Evolutionary conservation across 1,140 invertebrate species (phyloP).

Genomic region (Drosophila tsacasi): DNA sequence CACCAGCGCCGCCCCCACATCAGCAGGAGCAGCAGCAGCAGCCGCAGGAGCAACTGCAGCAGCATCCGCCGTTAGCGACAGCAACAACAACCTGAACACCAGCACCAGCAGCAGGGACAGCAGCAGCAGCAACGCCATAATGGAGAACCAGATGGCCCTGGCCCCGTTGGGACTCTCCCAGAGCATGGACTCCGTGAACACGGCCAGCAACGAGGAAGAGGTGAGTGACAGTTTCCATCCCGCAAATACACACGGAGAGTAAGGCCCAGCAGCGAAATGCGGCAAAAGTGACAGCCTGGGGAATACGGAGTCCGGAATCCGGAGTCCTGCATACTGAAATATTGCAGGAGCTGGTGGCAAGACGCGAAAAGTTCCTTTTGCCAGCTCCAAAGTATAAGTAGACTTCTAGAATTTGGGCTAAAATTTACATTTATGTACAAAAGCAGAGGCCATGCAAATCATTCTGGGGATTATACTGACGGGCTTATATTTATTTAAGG

Average conservation of each 20-base stretch:
- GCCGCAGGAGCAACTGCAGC: constrained; percentile 53
- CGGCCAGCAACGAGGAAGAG: constrained; percentile 95
- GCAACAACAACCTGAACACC: constrained; percentile 59
- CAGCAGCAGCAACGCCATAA: constrained; percentile 64
- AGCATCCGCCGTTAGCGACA: constrained; percentile 61
- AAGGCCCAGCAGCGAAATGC: constrained; percentile 34
- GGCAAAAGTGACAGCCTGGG: constrained; percentile 51
- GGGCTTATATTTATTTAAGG: constrained; percentile 8
- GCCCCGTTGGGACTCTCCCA: constrained; percentile 88
- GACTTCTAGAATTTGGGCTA: constrained; percentile 40
- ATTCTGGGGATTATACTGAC: constrained; percentile 22
- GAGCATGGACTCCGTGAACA: constrained; percentile 97
- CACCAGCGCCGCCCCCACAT: constrained; percentile 39
- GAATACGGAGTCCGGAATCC: constrained; percentile 20
- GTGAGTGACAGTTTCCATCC: constrained; percentile 86
- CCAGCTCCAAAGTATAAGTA: constrained; percentile 24
- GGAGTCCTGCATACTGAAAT: constrained; percentile 42
- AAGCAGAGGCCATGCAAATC: constrained; percentile 36
- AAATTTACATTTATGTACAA: constrained; percentile 46
- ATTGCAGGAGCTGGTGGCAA: constrained; percentile 20
- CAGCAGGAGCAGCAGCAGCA: constrained; percentile 5
- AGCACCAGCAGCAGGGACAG: constrained; percentile 48
- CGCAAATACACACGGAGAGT: constrained; percentile 3
- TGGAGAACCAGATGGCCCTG: constrained; percentile 85
- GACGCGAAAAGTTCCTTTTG: constrained; percentile 17